phyloP scores from a whole-genome alignment of 2,888 invertebrate genomes.

The Cataglyphis altisquamis region DNA sequence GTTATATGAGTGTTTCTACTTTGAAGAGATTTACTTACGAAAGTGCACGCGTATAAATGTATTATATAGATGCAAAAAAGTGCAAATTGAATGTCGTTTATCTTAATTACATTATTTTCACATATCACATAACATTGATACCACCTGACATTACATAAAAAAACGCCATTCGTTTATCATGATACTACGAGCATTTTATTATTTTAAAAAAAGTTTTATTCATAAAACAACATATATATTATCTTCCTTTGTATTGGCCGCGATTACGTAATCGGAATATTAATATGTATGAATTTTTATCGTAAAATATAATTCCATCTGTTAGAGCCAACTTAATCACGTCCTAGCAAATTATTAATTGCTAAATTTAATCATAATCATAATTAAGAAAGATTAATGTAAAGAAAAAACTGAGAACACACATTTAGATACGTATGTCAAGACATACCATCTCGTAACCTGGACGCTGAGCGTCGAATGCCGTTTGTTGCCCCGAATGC shows the following conservation, averaged over 20 bases:
- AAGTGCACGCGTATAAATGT: neutral
- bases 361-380: neutral
- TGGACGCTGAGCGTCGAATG: slow-evolving; percentile 40
- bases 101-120: neutral
- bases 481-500: slow-evolving; percentile 60
- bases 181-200: slow-evolving; percentile 7
- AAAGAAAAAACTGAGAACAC: neutral
- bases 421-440: neutral
- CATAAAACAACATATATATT: neutral
- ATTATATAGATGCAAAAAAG: slow-evolving; percentile 29
- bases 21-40: slow-evolving; percentile 36
- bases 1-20: slow-evolving; percentile 14
- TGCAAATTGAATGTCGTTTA: slow-evolving; percentile 9
- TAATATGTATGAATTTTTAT: neutral
- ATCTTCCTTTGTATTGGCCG: slow-evolving; percentile 7
- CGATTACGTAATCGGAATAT: slow-evolving; percentile 11
- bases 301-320: neutral
- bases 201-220: slow-evolving; percentile 11
- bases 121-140: slow-evolving; percentile 1
- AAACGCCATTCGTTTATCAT: slow-evolving; percentile 1
- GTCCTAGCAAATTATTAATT: neutral
- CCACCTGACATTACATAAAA: slow-evolving; percentile 20
- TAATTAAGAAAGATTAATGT: neutral
- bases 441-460: neutral
- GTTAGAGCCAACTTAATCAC: neutral